Evolutionary conservation across 2,888 invertebrate genomes (phyloP).

Genomic region (Antheraea yamamai): DNA sequence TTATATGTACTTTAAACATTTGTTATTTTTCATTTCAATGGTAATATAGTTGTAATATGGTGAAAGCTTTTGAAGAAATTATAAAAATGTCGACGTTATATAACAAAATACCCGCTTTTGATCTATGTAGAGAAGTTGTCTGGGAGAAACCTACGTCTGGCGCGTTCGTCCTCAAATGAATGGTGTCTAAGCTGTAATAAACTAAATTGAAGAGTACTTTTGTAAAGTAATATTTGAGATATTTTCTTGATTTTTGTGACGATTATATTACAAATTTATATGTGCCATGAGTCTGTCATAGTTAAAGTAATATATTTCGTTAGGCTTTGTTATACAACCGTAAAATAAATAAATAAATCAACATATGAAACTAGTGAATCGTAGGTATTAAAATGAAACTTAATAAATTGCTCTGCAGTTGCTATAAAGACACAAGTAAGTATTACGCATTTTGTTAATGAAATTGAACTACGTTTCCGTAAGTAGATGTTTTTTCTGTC

Average conservation of each 20-base stretch:
- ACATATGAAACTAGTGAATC: background rate
- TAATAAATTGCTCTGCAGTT: too few relatives aligned
- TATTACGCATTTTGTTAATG: too few relatives aligned
- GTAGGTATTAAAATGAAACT: background rate
- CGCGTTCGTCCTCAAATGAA: constrained; percentile 46
- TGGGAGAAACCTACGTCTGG: constrained; percentile 39
- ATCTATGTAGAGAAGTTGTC: constrained; percentile 48
- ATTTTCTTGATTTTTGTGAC: constrained; percentile 40
- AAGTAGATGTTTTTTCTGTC: too few relatives aligned
- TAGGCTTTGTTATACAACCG: too few relatives aligned
- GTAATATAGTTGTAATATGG: constrained; percentile 39
- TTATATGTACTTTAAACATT: background rate
- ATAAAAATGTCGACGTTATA: constrained; percentile 48
- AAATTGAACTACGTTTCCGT: too few relatives aligned
- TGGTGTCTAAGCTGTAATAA: constrained; percentile 41
- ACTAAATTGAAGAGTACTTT: constrained; percentile 38
- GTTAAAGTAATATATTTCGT: too few relatives aligned
- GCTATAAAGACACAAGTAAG: too few relatives aligned
- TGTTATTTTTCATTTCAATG: constrained; percentile 9
- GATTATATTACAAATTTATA: constrained; percentile 26
- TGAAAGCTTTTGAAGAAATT: background rate
- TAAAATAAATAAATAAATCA: background rate
- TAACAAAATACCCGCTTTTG: constrained; percentile 55
- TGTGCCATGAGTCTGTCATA: background rate
- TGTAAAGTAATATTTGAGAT: constrained; percentile 37